A percentile compares a stretch with the other conserved stretches of the same genome.
These are phyloP conservation scores for Tyrannus savana DNA, from an alignment of 2,113 vertebrate species.

Conservation along the genomic window DNA sequence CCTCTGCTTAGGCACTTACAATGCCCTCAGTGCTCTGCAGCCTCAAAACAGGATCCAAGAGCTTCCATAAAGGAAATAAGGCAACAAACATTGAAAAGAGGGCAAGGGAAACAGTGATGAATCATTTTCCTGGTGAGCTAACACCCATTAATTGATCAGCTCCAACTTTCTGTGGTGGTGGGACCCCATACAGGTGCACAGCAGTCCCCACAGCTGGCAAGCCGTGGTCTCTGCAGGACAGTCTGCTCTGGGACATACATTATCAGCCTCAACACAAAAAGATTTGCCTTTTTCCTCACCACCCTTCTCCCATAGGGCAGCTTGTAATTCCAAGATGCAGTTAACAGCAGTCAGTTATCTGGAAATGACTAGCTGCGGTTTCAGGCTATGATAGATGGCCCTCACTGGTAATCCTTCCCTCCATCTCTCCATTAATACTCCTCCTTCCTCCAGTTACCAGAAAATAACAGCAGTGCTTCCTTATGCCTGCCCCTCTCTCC, in stretches of 20 bases:
- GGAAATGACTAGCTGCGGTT: neutral
- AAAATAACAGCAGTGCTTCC: constrained; percentile 1
- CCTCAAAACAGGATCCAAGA: neutral
- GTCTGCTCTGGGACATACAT: neutral
- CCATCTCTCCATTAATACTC: neutral
- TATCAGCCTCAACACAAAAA: neutral
- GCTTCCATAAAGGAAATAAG: neutral
- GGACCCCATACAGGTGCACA: neutral
- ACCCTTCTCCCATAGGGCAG: neutral
- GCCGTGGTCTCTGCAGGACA: neutral
- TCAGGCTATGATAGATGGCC: neutral
- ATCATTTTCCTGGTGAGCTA: neutral
- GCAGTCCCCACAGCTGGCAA: neutral
- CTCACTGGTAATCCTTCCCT: constrained; percentile 19
- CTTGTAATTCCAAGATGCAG: neutral
- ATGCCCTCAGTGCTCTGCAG: neutral
- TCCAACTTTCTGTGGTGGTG: neutral
- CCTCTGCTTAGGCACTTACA: neutral
- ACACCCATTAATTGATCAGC: neutral
- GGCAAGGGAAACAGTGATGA: neutral
- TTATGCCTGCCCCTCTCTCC: constrained; percentile 10
- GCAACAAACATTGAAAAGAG: neutral
- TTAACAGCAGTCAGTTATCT: neutral
- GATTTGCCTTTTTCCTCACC: neutral
- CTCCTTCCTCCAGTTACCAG: constrained; percentile 29